Percentiles rank a stretch among this genome's conserved stretches.
Evolutionary conservation across 2,113 vertebrate species (phyloP).

Genomic region (Centropus unirufus): DNA sequence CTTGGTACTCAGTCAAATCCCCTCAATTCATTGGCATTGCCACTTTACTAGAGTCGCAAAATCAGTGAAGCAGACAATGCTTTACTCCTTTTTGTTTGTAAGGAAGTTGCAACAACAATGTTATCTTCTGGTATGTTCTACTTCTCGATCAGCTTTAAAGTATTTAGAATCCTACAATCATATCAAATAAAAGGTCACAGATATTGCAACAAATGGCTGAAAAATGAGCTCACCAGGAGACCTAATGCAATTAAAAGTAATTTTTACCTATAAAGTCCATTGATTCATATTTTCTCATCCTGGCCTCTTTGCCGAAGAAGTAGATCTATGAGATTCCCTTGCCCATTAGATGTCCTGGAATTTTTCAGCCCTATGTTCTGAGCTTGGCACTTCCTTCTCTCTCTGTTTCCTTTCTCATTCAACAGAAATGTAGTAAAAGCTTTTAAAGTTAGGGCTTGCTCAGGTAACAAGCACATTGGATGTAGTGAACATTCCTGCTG

Average conservation of each 20-base stretch:
- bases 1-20: not conserved
- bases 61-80: not conserved
- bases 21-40: not conserved
- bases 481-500: not conserved
- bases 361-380: not conserved
- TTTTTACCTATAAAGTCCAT: not conserved
- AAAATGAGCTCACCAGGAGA: not conserved
- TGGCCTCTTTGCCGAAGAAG: rapidly evolving
- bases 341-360: not conserved
- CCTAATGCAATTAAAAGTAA: not conserved
- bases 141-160: not conserved
- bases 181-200: not conserved
- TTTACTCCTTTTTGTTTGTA: not conserved
- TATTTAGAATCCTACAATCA: not conserved
- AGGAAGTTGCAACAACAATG: not conserved
- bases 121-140: not conserved
- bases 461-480: not conserved
- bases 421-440: not conserved
- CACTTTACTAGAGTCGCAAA: rapidly evolving
- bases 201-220: not conserved
- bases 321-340: not conserved
- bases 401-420: not conserved
- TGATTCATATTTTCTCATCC: not conserved
- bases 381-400: not conserved
- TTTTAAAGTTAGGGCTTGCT: not conserved